Base-by-base conservation (phyloP, 1,140 invertebrate species). In the Drosophila mojavensis region DNA sequence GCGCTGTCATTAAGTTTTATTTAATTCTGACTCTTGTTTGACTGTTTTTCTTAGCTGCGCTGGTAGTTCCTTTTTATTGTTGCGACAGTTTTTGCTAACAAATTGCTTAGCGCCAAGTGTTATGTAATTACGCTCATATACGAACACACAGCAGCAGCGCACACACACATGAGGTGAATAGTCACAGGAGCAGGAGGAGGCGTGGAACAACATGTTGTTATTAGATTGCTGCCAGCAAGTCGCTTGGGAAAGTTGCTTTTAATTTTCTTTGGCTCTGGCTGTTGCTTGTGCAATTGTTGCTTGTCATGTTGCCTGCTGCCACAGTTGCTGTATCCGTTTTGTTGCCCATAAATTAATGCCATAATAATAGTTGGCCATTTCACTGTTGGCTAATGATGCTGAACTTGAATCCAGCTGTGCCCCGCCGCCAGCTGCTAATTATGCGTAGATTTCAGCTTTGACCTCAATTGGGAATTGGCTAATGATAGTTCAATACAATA, bases 41-140 rank as follows among this genome's bases (percentile, higher is more conserved):
- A 77, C 73, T 74, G 65, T 75, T 54, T 59, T 67, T 56, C 54
- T 64, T 43, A 10, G 36, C 63, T 78, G 68, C 43, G 39, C 66
- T 68, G 55, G 55, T 79, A 86, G 85, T 84, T 88, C 79, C 78
- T 85, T 88, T 89, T 88, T 89, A 90, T 89, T 85, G 81, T 88
- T 86, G 83, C 83, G 79, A 88, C 83, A 86, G 79, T 86, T 86
- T 90, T 84, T 75, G 84, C 81, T 76, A 91, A 91, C 89, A 91
- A 91, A 91, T 91, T 91, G 89, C 89, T 91, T 80, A 91, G 89
- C 89, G 89, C 91, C 89, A 91, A 91, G 89, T 91, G 89, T 91
- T 83, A 77, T 91, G 89, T 91, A 91, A 91, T 91, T 91, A 91
- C 89, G 89, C 61, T 75, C 73, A 76, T 60, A 78, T 75, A 76